Base-by-base conservation (phyloP, 2,888 invertebrate genomes). In the Phytoseiulus persimilis region DNA sequence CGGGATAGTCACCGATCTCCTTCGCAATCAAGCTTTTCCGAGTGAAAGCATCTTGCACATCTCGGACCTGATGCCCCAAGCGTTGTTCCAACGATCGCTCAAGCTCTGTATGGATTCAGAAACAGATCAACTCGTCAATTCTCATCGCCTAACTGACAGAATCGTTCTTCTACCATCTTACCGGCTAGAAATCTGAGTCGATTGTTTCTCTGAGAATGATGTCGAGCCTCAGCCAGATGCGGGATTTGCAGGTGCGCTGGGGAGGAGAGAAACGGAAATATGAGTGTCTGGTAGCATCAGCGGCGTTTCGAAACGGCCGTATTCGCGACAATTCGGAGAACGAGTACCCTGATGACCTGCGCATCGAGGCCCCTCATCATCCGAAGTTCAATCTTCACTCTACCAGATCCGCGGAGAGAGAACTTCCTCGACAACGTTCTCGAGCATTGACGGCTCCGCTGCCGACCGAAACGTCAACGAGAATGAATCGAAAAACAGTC, bases 51-150 rank as follows among this genome's bases (percentile, higher is more conserved):
- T 87, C 87, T 45, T 33, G 87, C 0, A 45, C 32, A n/a, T 87
- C 87, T 87, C 23, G 32, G 39, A n/a, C 33, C 6, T 39, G 87
- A 33, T 87, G 87, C 11, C 31, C 87, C 23, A 87, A 14, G 28
- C 87, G 87, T 45, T 87, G 87, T n/a, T 33, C 87, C 45, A 87
- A 87, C 9, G 32, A 39, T 6, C 87, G 87, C 33, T 87, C 87
- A 28, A 87, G 32, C n/a, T 87, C 87, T 87, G 23, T 9, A 45
- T 32, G 31, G 28, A 32, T 31, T 39, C 0, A 1, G n/a, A 9
- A 14, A 1, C 18, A 23, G 32, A 84, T 2, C 2, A 65, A 18
- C 65, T 65, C 18, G 14, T 65, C 65, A 14, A 23, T 23, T 23
- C 11, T 28, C 14, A 2, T 65, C 65, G 65, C 23, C 14, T n/a